Base-by-base conservation (phyloP, 2,888 invertebrate species). In the Hirtodrosophila alboralis region DNA sequence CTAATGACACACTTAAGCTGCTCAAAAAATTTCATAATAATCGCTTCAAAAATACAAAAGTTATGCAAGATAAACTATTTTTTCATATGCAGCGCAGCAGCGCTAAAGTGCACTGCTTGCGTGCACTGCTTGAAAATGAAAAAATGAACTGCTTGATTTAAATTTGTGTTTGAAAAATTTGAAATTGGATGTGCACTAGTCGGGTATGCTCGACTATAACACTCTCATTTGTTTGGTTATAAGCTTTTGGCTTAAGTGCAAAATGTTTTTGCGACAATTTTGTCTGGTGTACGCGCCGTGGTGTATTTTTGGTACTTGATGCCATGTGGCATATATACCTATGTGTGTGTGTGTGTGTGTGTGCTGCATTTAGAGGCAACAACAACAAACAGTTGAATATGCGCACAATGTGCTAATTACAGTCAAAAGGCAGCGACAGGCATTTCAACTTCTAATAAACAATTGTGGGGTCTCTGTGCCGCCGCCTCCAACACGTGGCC, bases 351-450 rank as follows among this genome's bases (percentile, higher is more conserved):
- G 38, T 40, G 33, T 37, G 21, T 45, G 40, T 34, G 36, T 66
- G 45, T n/a, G 34, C 36, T 57, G 47, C 47, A 51, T 45, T 37
- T 56, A 48, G 38, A 30, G 47, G 36, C 71, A 66, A 57, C 33
- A 58, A 61, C 43, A 67, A 34, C 27, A 64, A 65, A 44, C 52
- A 66, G 51, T 36, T 37, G 54, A 61, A 45, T 51, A 33, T 63
- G 38, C 45, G 49, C 54, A 77, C 86, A 79, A 85, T 85, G 79
- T 85, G 79, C 79, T 79, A 86, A 79, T 79, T 79, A 85, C 84
- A 78, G 65, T 63, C 78, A 66, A 73, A 71, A 76, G 77, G 71
- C 72, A 65, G 53, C 72, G 58, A 54, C 61, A 68, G 80, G 57
- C 76, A 84, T 76, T 70, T 70, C 69, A 70, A 49, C 69, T 70